Evolutionary conservation across 2,113 vertebrate genomes (phyloP), one percentile per base, ranked within the genome.

Genomic region (Falco punctatus): DNA sequence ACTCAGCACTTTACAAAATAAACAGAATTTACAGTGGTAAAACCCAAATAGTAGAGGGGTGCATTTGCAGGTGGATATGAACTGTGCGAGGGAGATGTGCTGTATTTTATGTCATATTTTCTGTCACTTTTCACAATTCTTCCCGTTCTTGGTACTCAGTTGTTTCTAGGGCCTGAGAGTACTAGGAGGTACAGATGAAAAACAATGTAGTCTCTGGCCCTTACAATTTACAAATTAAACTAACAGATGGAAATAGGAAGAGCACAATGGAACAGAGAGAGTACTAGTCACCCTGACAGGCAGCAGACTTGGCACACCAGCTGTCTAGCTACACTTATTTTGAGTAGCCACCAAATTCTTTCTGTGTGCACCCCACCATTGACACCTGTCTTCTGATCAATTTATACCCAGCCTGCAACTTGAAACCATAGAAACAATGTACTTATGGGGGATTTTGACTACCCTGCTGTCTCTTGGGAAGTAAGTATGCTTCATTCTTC

Each of bases 391-490:
- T 73, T 69, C 81, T 44, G 58, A 70, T 28, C 88, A 58, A 38
- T 82, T 90, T 88, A 90, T 54, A 93, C 62, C 49, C 82, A 78
- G 71, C 32, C 58, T 86, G 92, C 58, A 92, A 90, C 75, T 66
- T 69, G 67, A 97, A 92, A 83, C 94, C 64, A 70, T 1, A 86
- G 62, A 38, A 93, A 80, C 72, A 82, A 58, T 0, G 0, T 19
- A 21, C 33, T 57, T 35, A 27, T 9, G 58, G 38, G n/a, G 32
- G 51, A 70, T 40, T 90, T 9, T 19, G 15, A 70, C 64, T 35
- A 10, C 33, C 5, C 66, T 59, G 22, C 23, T 81, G 44, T 75
- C 84, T 59, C 73, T 62, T n/a, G 35, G 49, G 85, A 83, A 71
- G 14, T 30, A 44, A 79, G n/a, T 8, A 18, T 2, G 23, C 51